phyloP scores from a whole-genome alignment of 2,797 vertebrate genomes.

The Pogoniulus pusillus region DNA sequence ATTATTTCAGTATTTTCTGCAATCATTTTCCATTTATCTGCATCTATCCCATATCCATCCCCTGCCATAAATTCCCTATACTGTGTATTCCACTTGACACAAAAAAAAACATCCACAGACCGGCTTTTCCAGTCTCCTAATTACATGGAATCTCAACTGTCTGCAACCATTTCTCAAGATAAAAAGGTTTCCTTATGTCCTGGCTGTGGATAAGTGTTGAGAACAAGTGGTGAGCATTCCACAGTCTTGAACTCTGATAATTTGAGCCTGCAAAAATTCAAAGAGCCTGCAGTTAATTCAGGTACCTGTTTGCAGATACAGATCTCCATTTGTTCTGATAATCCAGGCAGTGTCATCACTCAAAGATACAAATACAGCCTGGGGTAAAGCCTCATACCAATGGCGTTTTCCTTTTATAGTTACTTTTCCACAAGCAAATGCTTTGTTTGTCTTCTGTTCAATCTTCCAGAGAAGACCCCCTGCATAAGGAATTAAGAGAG shows the following conservation, averaged over 20 bases:
- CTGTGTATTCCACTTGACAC: neutral
- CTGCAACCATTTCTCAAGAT: neutral
- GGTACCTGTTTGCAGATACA: slow-evolving; percentile 94
- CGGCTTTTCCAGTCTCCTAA: neutral
- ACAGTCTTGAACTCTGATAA: neutral
- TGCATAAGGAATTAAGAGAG: slow-evolving; percentile 46
- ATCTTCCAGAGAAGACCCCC: slow-evolving; percentile 97
- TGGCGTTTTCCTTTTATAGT: slow-evolving; percentile 92
- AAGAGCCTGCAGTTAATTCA: neutral
- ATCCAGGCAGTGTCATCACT: slow-evolving; percentile 96
- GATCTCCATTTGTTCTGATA: slow-evolving; percentile 92
- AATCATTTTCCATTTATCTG: neutral
- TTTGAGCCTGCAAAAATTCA: neutral
- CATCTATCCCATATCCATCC: neutral
- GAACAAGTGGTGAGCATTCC: neutral
- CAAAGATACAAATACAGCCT: slow-evolving; percentile 88
- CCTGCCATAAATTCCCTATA: neutral
- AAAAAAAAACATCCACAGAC: neutral
- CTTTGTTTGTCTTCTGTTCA: slow-evolving; percentile 93
- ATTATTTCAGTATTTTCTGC: neutral
- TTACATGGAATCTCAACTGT: neutral
- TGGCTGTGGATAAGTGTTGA: neutral
- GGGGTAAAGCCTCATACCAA: slow-evolving; percentile 95
- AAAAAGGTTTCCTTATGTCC: neutral
- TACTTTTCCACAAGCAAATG: slow-evolving; percentile 94